Base-by-base conservation (phyloP, 2,797 vertebrate species). In the Micropoecilia bifurca region DNA sequence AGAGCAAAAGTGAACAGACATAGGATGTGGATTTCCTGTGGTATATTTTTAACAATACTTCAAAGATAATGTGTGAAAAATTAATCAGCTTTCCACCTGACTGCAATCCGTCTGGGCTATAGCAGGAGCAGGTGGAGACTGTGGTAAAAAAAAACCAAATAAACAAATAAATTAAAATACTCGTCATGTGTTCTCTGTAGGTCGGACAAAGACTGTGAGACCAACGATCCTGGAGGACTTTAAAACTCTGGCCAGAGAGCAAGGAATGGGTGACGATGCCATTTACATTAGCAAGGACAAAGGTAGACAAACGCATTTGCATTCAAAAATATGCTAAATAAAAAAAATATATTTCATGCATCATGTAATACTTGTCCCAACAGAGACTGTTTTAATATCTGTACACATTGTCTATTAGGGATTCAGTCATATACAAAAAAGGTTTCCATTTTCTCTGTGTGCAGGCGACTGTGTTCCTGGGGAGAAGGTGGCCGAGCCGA, bases 401-500 rank as follows among this genome's bases (percentile, higher is more conserved):
- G 0, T 28, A 50, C 7, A 73, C 33, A 76, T 20, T 45, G 74
- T 47, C 18, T 25, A 36, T 50, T 45, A 66, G 9, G 13, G 10
- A 47, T 46, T 7, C 8, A 2, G 55, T 20, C 46, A 28, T 22
- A n/a, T 41, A 25, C 2, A 20, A 68, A 33, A 55, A 36, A 1
- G 28, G 25, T 74, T 79, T 77, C 0, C 28, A 50, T 48, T 25
- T 18, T 20, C n/a, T 78, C 25, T 78, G 22, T 81, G 33, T 36
- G 22, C 89, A 99, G 98, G 97, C 77, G 96, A 98, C 84, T 99
- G 98, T 75, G 48, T 96, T 68, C 97, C 97, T 41, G 96, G 95
- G 79, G 92, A 96, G 76, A 79, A 84, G 73, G 82, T 85, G n/a
- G 63, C 71, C 16, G 77, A 74, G 25, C 57, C 81, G 0, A 0